A percentile compares a stretch with the other conserved stretches of the same genome.
Evolutionary conservation across 2,797 vertebrate genomes (phyloP).

Genomic region (Coreius guichenoti): DNA sequence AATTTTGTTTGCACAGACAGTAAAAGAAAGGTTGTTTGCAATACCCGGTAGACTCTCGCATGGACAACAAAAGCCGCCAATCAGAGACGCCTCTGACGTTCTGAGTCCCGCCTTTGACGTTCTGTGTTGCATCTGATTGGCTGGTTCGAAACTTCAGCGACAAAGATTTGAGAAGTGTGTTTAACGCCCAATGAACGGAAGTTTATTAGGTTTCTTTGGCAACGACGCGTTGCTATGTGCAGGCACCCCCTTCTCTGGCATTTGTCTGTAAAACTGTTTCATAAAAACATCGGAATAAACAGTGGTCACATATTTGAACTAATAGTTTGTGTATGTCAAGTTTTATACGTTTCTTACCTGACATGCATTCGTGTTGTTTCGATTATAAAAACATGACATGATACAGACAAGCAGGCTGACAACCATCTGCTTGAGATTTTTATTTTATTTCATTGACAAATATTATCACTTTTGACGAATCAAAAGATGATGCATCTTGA

Average conservation of each 20-base stretch:
- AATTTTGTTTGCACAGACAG: slow-evolving; percentile 37
- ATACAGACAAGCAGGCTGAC: neutral
- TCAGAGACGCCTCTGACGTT: neutral
- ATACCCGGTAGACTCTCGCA: slow-evolving; percentile 19
- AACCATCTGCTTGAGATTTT: neutral
- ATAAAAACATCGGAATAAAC: neutral
- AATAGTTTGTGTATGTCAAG: neutral
- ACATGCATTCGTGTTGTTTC: neutral
- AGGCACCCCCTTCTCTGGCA: neutral
- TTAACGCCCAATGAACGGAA: slow-evolving; percentile 30
- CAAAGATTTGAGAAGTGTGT: neutral
- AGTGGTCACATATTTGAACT: neutral
- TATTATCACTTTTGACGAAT: slow-evolving; percentile 2
- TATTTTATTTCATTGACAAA: slow-evolving; percentile 23
- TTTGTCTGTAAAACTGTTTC: too few relatives aligned
- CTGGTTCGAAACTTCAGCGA: slow-evolving; percentile 21
- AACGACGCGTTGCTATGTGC: slow-evolving; percentile 29
- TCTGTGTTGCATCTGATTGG: slow-evolving; percentile 11
- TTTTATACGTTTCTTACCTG: neutral
- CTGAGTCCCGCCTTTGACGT: slow-evolving; percentile 16
- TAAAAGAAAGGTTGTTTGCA: too few relatives aligned
- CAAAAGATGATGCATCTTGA: slow-evolving; percentile 30
- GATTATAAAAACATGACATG: neutral
- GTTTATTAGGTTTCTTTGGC: neutral
- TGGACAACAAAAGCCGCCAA: slow-evolving; percentile 41